phyloP scores from a whole-genome alignment of 2,888 invertebrate species.

The Microplitis deprimator region DNA sequence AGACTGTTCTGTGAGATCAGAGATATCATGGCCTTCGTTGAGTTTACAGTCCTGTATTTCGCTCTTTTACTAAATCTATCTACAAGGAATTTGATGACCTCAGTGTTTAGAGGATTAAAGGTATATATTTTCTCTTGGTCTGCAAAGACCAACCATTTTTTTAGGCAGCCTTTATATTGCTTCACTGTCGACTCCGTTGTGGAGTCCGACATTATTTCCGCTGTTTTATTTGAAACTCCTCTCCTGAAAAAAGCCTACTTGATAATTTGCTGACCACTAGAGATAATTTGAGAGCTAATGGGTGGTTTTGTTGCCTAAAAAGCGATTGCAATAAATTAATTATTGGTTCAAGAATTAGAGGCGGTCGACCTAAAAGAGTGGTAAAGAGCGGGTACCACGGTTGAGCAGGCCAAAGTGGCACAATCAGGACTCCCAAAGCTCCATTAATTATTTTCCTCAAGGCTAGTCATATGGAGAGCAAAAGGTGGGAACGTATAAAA shows the following conservation, averaged over 20 bases:
- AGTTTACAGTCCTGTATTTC: background rate
- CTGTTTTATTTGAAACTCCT: constrained; percentile 42
- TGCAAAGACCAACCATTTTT: constrained; percentile 15
- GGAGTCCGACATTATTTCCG: constrained; percentile 45
- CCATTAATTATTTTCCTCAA: constrained; percentile 41
- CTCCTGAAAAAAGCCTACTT: constrained; percentile 47
- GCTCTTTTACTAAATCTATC: background rate
- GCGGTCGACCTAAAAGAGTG: constrained; percentile 5
- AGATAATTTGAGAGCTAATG: constrained; percentile 47
- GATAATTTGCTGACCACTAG: constrained; percentile 55
- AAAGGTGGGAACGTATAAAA: constrained; percentile 52
- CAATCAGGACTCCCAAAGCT: constrained; percentile 28
- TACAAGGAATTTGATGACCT: background rate
- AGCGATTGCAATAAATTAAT: background rate
- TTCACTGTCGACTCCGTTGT: constrained; percentile 49
- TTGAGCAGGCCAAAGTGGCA: constrained; percentile 41
- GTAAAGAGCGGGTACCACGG: constrained; percentile 30
- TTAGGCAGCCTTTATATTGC: constrained; percentile 47
- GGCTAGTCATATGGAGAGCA: constrained; percentile 39
- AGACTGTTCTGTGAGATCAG: constrained; percentile 22
- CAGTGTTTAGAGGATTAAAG: background rate
- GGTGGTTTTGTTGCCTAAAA: constrained; percentile 49
- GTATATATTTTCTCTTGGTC: background rate
- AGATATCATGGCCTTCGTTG: constrained; percentile 47
- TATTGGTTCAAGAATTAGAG: constrained; percentile 6